phyloP scores from a whole-genome alignment of 1,140 invertebrate genomes.

The Aphelenchoides avenae region DNA sequence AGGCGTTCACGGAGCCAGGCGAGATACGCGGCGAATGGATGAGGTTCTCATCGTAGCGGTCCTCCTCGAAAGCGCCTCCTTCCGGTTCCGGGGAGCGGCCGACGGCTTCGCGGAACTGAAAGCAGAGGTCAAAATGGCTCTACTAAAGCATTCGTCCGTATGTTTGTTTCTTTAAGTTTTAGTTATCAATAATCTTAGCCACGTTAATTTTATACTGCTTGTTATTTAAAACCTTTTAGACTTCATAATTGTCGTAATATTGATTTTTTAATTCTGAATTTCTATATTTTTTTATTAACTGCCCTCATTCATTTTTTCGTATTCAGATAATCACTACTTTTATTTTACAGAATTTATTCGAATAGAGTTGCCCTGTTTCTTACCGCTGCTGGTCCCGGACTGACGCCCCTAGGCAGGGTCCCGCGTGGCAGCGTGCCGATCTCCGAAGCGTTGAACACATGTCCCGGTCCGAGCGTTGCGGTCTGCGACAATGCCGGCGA shows the following conservation, averaged over 20 bases:
- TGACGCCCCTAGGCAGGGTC: slow-evolving; percentile 45
- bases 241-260: too few relatives aligned
- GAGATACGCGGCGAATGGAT: slow-evolving; percentile 59
- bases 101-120: slow-evolving; percentile 50
- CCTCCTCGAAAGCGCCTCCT: slow-evolving; percentile 46
- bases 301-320: neutral
- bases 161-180: too few relatives aligned
- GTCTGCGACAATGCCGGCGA: slow-evolving; percentile 35
- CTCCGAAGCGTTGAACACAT: slow-evolving; percentile 53
- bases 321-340: neutral
- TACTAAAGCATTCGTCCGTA: too few relatives aligned
- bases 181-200: too few relatives aligned
- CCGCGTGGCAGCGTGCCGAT: slow-evolving; percentile 55
- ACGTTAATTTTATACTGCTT: too few relatives aligned
- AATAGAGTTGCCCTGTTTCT: neutral
- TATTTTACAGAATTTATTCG: neutral
- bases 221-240: too few relatives aligned
- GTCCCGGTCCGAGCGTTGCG: slow-evolving; percentile 45
- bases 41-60: slow-evolving; percentile 51
- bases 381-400: slow-evolving; percentile 44
- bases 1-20: slow-evolving; percentile 64
- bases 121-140: too few relatives aligned
- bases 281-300: neutral
- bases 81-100: slow-evolving; percentile 50
- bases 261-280: too few relatives aligned